Evolutionary conservation across 2,113 vertebrate species (phyloP).

Genomic region (Naja naja): DNA sequence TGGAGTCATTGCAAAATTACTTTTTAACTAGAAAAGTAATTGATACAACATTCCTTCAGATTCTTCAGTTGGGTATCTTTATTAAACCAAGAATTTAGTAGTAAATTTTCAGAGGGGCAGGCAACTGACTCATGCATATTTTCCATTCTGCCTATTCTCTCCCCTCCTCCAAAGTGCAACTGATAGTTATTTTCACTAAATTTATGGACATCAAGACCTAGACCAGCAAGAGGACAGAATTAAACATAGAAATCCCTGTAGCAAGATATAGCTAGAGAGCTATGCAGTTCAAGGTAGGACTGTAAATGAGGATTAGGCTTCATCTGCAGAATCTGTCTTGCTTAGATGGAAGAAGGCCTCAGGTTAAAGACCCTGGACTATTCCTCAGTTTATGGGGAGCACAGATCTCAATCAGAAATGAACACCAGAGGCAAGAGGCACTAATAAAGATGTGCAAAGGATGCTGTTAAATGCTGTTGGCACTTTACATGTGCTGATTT

Average conservation of each 20-base stretch:
- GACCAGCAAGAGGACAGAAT: neutral
- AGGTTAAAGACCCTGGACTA: neutral
- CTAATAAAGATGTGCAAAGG: neutral
- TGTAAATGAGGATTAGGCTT: neutral
- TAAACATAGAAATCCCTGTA: rapidly evolving
- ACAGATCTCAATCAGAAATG: rapidly evolving
- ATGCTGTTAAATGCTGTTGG: neutral
- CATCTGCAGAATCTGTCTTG: neutral
- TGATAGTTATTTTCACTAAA: neutral
- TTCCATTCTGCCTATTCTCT: neutral
- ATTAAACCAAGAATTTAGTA: neutral
- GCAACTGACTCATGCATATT: neutral
- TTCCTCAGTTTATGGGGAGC: neutral
- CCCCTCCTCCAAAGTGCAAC: neutral
- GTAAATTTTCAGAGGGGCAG: neutral
- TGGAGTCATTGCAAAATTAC: neutral
- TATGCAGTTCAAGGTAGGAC: neutral
- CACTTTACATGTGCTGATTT: neutral
- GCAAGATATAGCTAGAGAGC: rapidly evolving
- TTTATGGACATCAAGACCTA: neutral
- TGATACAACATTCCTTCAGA: neutral
- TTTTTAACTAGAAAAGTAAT: neutral
- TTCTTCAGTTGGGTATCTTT: neutral
- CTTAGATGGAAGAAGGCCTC: rapidly evolving
- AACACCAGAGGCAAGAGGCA: neutral